Evolutionary conservation across 2,888 invertebrate species (phyloP), one percentile per base, ranked within the genome.

Genomic region (Parnassius mnemosyne): DNA sequence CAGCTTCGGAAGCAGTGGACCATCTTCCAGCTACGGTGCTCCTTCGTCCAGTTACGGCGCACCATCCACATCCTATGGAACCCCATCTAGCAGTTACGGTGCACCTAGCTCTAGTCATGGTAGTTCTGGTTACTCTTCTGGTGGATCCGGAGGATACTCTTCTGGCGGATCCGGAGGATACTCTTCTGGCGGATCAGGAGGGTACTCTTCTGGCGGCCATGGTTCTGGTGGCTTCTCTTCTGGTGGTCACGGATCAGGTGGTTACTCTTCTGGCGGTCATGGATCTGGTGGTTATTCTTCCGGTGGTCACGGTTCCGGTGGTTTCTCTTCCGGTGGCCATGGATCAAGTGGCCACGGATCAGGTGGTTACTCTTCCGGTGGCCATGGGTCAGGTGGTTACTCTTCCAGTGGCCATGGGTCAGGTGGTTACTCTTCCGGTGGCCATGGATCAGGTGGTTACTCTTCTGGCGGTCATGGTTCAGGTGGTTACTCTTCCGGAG

Each of bases 1-100:
- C 51, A 25, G 63, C 74, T 51, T 72, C 46, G 68, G 72, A 49
- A 58, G 65, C 64, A 62, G 66, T 42, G 69, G 67, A 60, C 74
- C 89, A 12, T 79, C 84, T 11, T 83, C 78, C 66, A 89, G 87
- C 41, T 94, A 93, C 65, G 86, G 93, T 49, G 91, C 93, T 1
- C 78, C 83, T 1, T 72, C 73, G n/a, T 69, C 66, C 16, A 70
- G 68, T 25, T 74, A 74, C 53, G 72, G 73, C 34, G 55, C 71
- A 13, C 84, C 86, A 2, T 89, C 88, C 2, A 87, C 87, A 61
- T 85, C 91, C 10, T 85, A 89, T 55, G 80, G 81, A 42, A 80
- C 79, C 9, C 89, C 89, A 1, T 80, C 84, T n/a, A 78, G 80
- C 43, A 85, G 83, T 61, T 89, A 88, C 56, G 89, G 91, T 2